Conservation (phyloP, 2,888 invertebrate genomes). For the Oscheius sp. region DNA sequence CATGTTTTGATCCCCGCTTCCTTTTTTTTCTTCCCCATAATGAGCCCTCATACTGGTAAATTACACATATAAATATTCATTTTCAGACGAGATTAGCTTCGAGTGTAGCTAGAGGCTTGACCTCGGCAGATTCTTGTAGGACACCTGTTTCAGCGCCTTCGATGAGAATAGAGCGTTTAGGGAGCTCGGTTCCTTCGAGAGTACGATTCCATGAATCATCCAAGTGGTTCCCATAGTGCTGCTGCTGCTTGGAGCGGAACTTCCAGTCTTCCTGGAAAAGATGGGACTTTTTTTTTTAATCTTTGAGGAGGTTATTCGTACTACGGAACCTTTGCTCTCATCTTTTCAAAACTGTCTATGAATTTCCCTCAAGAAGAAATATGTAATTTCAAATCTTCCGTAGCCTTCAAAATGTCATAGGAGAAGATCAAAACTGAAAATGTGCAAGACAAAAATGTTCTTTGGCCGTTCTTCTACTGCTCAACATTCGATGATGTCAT, state of each 20-base stretch:
- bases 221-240: slow-evolving; percentile 34
- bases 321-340: too few species aligned
- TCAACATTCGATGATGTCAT: too few species aligned
- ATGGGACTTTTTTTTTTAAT: neutral
- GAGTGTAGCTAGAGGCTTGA: slow-evolving; percentile 8
- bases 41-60: neutral
- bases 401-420: too few species aligned
- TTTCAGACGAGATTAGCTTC: slow-evolving; percentile 10
- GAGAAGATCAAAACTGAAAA: too few species aligned
- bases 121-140: neutral
- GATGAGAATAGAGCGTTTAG: slow-evolving; percentile 28
- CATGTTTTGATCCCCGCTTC: neutral
- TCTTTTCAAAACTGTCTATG: too few species aligned
- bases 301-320: too few species aligned
- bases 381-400: too few species aligned
- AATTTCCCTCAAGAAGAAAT: too few species aligned
- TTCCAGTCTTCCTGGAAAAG: slow-evolving; percentile 37
- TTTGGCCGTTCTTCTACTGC: too few species aligned
- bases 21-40: neutral
- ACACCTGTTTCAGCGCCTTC: neutral
- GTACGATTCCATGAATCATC: slow-evolving; percentile 22
- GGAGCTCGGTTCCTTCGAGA: slow-evolving; percentile 30
- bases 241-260: slow-evolving; percentile 38
- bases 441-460: too few species aligned
- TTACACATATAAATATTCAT: neutral